phyloP scores from a whole-genome alignment of 1,140 invertebrate species.

The Drosophila bocki region DNA sequence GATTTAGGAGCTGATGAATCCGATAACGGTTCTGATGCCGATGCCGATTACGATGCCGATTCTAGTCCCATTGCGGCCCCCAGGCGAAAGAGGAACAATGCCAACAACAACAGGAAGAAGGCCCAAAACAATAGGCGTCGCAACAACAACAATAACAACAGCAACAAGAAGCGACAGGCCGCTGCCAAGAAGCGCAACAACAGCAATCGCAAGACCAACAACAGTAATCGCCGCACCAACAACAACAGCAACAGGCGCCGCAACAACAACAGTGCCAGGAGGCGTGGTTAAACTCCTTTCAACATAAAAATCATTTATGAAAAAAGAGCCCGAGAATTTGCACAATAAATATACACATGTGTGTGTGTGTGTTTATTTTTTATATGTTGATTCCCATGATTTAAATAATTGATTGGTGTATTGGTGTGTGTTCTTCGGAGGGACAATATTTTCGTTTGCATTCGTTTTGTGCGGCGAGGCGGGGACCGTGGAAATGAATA shows the following conservation, averaged over 20 bases:
- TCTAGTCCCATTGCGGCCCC: not conserved
- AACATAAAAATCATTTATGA: not conserved
- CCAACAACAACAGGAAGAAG: slow-evolving; percentile 23
- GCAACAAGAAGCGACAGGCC: slow-evolving; percentile 15
- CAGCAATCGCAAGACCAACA: not conserved
- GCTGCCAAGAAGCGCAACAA: slow-evolving; percentile 13
- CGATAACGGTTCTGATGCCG: not conserved
- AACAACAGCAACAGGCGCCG: slow-evolving; percentile 25
- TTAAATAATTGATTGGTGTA: slow-evolving; percentile 32
- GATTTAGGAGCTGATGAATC: not conserved
- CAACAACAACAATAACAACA: slow-evolving; percentile 12
- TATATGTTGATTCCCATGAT: slow-evolving; percentile 18
- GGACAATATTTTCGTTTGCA: slow-evolving; percentile 10
- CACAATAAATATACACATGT: slow-evolving; percentile 10
- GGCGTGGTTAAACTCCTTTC: slow-evolving; percentile 33
- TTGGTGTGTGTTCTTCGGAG: slow-evolving; percentile 6
- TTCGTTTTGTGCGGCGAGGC: not conserved
- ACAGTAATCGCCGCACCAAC: slow-evolving; percentile 21
- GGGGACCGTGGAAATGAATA: not conserved
- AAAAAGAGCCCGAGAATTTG: not conserved
- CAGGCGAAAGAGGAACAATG: not conserved
- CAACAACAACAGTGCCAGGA: slow-evolving; percentile 24
- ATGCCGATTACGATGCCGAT: not conserved
- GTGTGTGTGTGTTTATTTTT: not conserved
- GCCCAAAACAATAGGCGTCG: slow-evolving; percentile 10